Evolutionary conservation across 1,140 invertebrate species (phyloP).

Genomic region (Drosophila burlai): DNA sequence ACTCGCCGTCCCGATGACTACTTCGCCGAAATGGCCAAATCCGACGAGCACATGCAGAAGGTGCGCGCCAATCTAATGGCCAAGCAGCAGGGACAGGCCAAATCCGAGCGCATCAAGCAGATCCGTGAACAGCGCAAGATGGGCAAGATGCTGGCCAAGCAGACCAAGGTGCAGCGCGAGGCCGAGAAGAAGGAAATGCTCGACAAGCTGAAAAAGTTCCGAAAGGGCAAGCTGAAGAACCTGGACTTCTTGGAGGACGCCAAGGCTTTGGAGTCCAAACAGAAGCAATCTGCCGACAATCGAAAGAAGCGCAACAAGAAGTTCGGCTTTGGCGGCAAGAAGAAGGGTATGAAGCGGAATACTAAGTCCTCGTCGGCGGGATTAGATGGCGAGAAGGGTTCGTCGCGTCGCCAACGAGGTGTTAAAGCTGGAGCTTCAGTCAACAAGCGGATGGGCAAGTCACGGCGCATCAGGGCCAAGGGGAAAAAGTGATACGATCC

Average conservation of each 20-base stretch:
- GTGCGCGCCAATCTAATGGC: constrained; percentile 93
- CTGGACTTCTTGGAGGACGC: constrained; percentile 93
- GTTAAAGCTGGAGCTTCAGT: constrained; percentile 81
- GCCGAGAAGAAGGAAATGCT: constrained; percentile 92
- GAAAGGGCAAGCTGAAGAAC: constrained; percentile 92
- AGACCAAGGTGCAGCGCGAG: constrained; percentile 92
- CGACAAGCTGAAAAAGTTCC: constrained; percentile 94
- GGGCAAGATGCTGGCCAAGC: constrained; percentile 92
- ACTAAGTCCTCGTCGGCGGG: constrained; percentile 93
- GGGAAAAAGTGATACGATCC: constrained; percentile 61
- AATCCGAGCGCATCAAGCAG: constrained; percentile 95
- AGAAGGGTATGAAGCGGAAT: constrained; percentile 95
- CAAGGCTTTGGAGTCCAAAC: constrained; percentile 85
- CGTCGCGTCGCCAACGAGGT: constrained; percentile 87
- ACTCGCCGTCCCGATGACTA: constrained; percentile 97
- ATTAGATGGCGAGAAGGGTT: constrained; percentile 92
- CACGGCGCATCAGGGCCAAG: constrained; percentile 87
- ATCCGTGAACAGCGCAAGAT: constrained; percentile 96
- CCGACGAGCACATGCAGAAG: constrained; percentile 99
- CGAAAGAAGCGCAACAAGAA: constrained; percentile 92
- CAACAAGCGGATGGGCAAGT: constrained; percentile 87
- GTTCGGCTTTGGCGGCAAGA: constrained; percentile 98
- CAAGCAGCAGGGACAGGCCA: constrained; percentile 93
- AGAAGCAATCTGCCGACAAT: constrained; percentile 87
- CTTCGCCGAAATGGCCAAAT: constrained; percentile 99